Evolutionary conservation across 37 sponge, comb jelly and placozoan genomes (phyloP), one percentile per base, ranked within the genome.

Genomic region (Hexactinellida sp.): DNA sequence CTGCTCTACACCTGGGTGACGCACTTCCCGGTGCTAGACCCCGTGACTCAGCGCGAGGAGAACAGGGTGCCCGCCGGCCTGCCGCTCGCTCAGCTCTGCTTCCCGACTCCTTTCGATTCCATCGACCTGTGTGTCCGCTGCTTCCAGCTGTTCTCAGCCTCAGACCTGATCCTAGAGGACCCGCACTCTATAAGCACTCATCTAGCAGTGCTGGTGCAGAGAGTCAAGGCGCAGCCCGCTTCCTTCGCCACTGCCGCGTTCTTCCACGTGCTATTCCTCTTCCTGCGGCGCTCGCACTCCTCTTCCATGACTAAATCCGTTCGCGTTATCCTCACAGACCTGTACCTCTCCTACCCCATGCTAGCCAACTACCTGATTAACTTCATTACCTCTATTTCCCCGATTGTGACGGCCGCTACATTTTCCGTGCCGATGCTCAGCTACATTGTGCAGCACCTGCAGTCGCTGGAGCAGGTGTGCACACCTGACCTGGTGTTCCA

Each of bases 131-230:
- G 19, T 23, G 76, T 63, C 3, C 76, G 76, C 21, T 63, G 76
- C 13, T 63, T 63, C 76, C 76, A 63, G 25, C 76, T 63, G 19
- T 63, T 63, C 34, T 63, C 76, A 32, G 30, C 30, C 34, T 63
- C 76, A 63, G 76, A 63, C 5, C 76, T 63, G 3, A 63, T 63
- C 76, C 76, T 63, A 32, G 76, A 63, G 76, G 76, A 63, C 19
- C 21, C 76, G 25, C 76, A 28, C 76, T 63, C 76, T 7, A 63
- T 63, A 3, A 63, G 13, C 76, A 63, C 76, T 63, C 76, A 63
- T n/a, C 76, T 63, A 7, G 25, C 76, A 63, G 76, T 63, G 34
- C 34, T 63, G 34, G 30, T 63, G 34, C 76, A n/a, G 76, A 63
- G 76, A 63, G 76, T 63, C 30, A 63, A 63, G 76, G 3, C 76